Evolutionary conservation across 2,113 vertebrate genomes (phyloP).

Genomic region (Camelus bactrianus): DNA sequence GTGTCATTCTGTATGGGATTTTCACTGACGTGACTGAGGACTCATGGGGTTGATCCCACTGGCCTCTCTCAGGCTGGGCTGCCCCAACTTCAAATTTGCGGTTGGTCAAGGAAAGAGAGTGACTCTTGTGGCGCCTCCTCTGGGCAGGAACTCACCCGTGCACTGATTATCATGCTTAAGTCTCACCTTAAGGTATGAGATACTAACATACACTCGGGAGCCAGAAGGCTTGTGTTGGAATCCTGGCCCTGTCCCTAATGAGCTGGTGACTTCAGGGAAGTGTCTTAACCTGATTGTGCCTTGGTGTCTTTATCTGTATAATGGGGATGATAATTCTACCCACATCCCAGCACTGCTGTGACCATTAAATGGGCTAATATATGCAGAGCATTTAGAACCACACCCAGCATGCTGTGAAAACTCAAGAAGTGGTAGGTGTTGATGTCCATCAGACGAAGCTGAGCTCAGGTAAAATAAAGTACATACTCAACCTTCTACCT

Average conservation of each 20-base stretch:
- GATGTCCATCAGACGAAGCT: background rate
- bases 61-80: background rate
- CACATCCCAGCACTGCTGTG: background rate
- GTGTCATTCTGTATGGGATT: background rate
- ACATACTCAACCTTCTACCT: fast-evolving
- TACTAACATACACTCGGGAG: background rate
- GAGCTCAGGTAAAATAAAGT: background rate
- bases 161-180: background rate
- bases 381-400: background rate
- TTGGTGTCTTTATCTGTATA: background rate
- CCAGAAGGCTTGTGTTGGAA: background rate
- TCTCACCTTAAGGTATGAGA: background rate
- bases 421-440: background rate
- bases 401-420: background rate
- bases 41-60: background rate
- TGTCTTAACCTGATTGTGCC: background rate
- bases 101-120: background rate
- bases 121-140: background rate
- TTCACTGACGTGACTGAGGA: background rate
- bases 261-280: background rate
- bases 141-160: background rate
- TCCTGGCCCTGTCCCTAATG: background rate
- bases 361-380: background rate
- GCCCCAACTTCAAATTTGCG: background rate
- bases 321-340: background rate